phyloP scores from a whole-genome alignment of 2,797 vertebrate genomes.

The Meriones psammophilus region DNA sequence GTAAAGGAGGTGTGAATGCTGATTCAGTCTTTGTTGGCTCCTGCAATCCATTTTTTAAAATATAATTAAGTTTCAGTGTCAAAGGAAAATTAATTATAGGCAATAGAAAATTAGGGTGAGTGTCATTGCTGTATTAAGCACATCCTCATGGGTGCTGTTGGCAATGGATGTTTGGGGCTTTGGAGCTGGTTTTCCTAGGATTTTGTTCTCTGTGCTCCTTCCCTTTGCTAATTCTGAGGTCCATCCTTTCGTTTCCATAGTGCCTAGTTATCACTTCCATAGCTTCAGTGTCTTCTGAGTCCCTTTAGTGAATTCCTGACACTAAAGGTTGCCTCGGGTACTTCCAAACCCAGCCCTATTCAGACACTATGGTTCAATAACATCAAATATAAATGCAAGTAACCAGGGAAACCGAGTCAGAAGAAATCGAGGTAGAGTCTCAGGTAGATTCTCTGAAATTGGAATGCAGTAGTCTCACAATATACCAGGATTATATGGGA shows the following conservation, averaged over 20 bases:
- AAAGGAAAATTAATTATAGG: conserved; percentile 13
- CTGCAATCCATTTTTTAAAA: background rate
- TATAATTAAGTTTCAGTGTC: background rate
- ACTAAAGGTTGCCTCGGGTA: background rate
- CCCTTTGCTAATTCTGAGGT: background rate
- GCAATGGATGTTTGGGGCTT: background rate
- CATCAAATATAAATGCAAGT: background rate
- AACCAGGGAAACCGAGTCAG: background rate
- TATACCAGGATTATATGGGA: background rate
- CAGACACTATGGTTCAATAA: background rate
- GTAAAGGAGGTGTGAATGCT: background rate
- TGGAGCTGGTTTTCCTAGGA: background rate
- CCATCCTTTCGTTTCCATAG: background rate
- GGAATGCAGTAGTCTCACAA: background rate
- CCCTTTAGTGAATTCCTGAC: background rate
- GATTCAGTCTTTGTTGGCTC: background rate
- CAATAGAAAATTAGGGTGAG: background rate
- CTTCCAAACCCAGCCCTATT: rapidly evolving
- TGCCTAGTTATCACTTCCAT: background rate
- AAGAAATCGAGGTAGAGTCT: background rate
- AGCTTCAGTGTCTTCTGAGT: background rate
- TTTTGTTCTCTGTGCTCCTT: background rate
- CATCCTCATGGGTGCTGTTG: background rate
- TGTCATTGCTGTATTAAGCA: background rate
- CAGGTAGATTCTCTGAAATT: background rate